Base-by-base conservation (phyloP, 2,113 vertebrate species). In the Phocoena phocoena region DNA sequence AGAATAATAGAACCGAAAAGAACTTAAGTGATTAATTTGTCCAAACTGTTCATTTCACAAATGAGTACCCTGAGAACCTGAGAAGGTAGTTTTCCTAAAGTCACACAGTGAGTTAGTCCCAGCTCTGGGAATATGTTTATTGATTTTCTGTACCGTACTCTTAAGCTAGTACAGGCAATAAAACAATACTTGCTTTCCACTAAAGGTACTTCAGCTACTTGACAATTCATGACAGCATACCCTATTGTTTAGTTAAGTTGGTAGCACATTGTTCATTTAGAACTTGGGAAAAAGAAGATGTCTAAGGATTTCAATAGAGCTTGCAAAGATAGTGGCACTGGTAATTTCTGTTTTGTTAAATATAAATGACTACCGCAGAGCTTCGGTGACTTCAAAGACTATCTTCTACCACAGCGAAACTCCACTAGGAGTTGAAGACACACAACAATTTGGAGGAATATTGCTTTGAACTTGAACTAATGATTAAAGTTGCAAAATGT, bases 381-480 rank as follows among this genome's bases (percentile, higher is more conserved):
- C 7, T 21, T 81, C 31, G 8, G 2, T 83, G 41, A 94, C 84
- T 97, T 95, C 84, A 97, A 96, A 94, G 31, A 67, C 73, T 85
- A 20, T 38, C 41, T 92, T 87, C 3, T 96, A 87, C 67, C 73
- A 98, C 12, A 85, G 65, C 28, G 25, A 28, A 98, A 97, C 62
- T 82, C 68, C 10, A 62, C 65, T 93, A 91, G 60, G 79, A 93
- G 23, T 86, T 73, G 53, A 86, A 96, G 79, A 93, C 60, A 90
- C 60, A 50, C 53, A 82, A 70, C 38, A 87, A 55, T 79, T 88
- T 94, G 23, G 28, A 94, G 26, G 41, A 86, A 86, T 85, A 85
- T 5, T 79, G 62, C 62, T 96, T 96, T 97, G 73, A 93, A 95
- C 26, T 95, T 86, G 73, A 97, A 79, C 82, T 97, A 98, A 86